Percentiles rank a stretch among this genome's conserved stretches.
Conservation (phyloP, 2,888 invertebrate genomes). For the Adelognathus sp. region DNA sequence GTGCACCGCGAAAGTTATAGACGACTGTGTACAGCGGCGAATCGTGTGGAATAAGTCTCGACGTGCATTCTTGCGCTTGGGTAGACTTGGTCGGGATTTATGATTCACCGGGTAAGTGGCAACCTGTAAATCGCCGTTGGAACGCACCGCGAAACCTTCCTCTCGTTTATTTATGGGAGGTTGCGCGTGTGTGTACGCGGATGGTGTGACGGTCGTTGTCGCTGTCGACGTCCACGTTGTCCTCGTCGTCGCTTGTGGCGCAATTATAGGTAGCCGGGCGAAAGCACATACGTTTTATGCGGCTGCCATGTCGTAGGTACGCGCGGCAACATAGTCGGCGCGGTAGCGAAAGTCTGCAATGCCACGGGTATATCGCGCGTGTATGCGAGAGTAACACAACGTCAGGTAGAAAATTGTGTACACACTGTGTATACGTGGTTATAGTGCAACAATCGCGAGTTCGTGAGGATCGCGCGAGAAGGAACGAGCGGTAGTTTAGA, state of each 20-base stretch:
- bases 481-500: constrained; percentile 60
- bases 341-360: background rate
- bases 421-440: background rate
- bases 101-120: constrained; percentile 49
- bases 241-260: constrained; percentile 36
- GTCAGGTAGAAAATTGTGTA: background rate
- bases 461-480: constrained; percentile 2
- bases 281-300: constrained; percentile 8
- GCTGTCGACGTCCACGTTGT: constrained; percentile 18
- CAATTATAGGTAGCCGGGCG: constrained; percentile 50
- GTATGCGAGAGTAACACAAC: background rate
- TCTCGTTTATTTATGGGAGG: constrained; percentile 50
- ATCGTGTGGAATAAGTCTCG: constrained; percentile 14
- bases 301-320: background rate
- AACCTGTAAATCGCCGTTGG: constrained; percentile 38
- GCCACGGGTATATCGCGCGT: background rate
- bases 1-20: background rate
- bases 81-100: constrained; percentile 38
- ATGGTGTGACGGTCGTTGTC: constrained; percentile 26
- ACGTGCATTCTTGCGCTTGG: constrained; percentile 11
- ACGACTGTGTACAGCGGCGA: background rate
- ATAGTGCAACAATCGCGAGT: background rate
- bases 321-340: constrained; percentile 10
- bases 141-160: constrained; percentile 34
- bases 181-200: constrained; percentile 17